Conservation (phyloP, 2,113 vertebrate genomes). For the Coracopsis vasa region DNA sequence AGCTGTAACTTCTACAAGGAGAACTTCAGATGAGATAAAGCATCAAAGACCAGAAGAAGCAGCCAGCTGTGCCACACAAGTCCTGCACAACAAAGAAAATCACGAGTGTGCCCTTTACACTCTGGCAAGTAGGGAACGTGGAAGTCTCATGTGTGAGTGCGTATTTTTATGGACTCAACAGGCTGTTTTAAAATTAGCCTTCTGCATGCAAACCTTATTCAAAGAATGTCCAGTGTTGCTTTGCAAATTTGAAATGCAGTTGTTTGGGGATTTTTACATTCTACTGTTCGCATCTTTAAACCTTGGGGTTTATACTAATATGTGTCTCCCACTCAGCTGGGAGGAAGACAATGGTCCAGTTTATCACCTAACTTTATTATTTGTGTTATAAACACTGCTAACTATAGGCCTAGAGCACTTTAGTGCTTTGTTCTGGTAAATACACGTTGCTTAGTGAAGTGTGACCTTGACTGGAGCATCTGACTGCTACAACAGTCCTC, state of each 20-base stretch:
- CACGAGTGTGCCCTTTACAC: neutral
- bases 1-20: neutral
- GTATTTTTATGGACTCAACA: neutral
- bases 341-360: neutral
- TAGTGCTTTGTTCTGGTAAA: neutral
- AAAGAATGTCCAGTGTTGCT: neutral
- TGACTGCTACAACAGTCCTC: neutral
- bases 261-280: neutral
- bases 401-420: neutral
- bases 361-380: neutral
- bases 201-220: neutral
- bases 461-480: neutral
- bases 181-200: neutral
- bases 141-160: neutral
- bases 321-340: neutral
- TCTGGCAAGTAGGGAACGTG: neutral
- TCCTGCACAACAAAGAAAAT: neutral
- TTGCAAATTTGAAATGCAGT: neutral
- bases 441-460: accelerated
- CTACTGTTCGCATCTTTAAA: neutral
- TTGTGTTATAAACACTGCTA: neutral
- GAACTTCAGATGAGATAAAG: neutral
- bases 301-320: neutral
- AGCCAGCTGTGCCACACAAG: neutral
- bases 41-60: neutral